Evolutionary conservation across 2,888 invertebrate species (phyloP), one percentile per base, ranked within the genome.

Genomic region (Lacanobia oleracea): DNA sequence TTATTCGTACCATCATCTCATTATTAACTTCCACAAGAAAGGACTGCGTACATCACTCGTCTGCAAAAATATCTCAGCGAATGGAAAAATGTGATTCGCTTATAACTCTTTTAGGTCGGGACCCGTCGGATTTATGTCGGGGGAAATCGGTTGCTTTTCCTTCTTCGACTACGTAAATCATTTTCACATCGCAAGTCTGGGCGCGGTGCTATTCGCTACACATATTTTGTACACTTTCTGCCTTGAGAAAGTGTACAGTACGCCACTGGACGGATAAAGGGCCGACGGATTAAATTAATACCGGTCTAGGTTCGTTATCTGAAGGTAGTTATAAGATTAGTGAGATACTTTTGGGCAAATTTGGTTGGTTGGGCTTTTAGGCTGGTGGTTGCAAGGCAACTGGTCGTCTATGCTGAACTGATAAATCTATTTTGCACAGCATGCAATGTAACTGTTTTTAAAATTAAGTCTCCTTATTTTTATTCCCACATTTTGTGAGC

Each of bases 111-210:
- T 93, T 89, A 90, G 91, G 88, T 87, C 85, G 86, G 87, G 83
- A 79, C 82, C 72, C 77, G 75, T 79, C 66, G 88, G 88, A 92
- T 92, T 93, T 94, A 93, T 93, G 91, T 89, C 82, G 83, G 86
- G 77, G 87, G 88, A 90, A 91, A 91, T 89, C 90, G 91, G 84
- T 84, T 83, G 90, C 88, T 89, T 91, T 91, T 90, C 89, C 90
- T 88, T 91, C 89, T 93, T 91, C 88, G 73, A 87, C 91, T 91
- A 90, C 92, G 91, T 94, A 93, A 94, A 94, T 94, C 93, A 94
- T 94, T 94, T 93, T 92, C 92, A 91, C 92, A 88, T 92, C 81
- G 79, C 78, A 71, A 73, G 72, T 12, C 66, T 70, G 75, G 81
- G 82, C 81, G 77, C 79, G 82, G 79, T 77, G 57, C 61, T 72